Evolutionary conservation across 2,888 invertebrate genomes (phyloP).

Genomic region (Machimus rusticus): DNA sequence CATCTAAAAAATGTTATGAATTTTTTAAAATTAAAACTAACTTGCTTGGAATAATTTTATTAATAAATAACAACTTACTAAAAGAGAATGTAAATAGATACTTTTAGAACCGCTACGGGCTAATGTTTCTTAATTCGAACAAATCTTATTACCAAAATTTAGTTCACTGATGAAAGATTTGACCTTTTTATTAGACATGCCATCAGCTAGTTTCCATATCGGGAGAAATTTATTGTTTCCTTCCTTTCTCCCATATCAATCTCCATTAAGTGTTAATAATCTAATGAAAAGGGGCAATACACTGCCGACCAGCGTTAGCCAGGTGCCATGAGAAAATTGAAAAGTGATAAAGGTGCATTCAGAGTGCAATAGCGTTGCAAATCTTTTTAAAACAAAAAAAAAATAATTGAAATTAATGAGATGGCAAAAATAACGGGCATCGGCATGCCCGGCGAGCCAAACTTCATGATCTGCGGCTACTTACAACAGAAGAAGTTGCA

Average conservation of each 20-base stretch:
- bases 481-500: constrained; percentile 11
- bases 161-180: neutral
- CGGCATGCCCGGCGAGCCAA: neutral
- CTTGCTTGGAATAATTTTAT: too few relatives aligned
- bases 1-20: too few relatives aligned
- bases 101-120: neutral
- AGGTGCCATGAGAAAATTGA: neutral
- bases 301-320: neutral
- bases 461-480: neutral
- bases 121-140: neutral
- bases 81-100: too few relatives aligned
- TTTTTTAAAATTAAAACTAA: too few relatives aligned
- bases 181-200: neutral
- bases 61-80: too few relatives aligned
- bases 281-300: neutral
- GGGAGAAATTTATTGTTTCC: neutral
- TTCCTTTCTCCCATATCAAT: neutral
- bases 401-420: neutral
- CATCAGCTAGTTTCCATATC: neutral
- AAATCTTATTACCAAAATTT: neutral
- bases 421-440: neutral
- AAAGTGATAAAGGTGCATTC: constrained; percentile 2
- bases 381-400: neutral
- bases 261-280: neutral
- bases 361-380: neutral